These are phyloP conservation scores for Ptychadena robeensis DNA, from an alignment of 2,797 vertebrate genomes.

Conservation along the genomic window DNA sequence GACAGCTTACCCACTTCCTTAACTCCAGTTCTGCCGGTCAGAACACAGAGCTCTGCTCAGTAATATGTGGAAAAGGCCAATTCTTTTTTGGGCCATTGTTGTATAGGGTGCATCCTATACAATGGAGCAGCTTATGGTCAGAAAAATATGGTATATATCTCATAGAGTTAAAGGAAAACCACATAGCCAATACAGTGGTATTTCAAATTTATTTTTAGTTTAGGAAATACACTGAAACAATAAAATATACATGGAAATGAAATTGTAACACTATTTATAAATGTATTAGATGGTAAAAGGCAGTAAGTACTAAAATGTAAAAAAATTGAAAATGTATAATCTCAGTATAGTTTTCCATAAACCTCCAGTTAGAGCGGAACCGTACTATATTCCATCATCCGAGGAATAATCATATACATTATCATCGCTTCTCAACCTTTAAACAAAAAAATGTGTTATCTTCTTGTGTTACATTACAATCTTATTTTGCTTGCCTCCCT, in stretches of 20 bases:
- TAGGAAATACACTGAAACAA: slow-evolving; percentile 46
- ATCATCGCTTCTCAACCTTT: not conserved
- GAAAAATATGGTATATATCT: too few species aligned
- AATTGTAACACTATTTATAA: slow-evolving; percentile 11
- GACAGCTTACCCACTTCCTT: too few species aligned
- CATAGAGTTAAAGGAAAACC: not conserved
- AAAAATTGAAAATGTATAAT: not conserved
- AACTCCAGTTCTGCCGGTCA: too few species aligned
- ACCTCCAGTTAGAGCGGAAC: not conserved
- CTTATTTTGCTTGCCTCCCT: not conserved
- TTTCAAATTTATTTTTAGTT: slow-evolving; percentile 24
- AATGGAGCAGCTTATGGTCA: too few species aligned
- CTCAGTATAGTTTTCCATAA: not conserved
- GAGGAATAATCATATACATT: not conserved
- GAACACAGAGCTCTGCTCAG: too few species aligned
- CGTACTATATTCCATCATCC: not conserved
- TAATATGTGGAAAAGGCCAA: too few species aligned
- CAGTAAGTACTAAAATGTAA: slow-evolving; percentile 17
- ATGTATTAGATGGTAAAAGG: slow-evolving; percentile 16
- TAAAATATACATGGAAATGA: slow-evolving; percentile 34
- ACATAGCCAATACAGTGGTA: not conserved
- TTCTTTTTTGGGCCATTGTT: too few species aligned
- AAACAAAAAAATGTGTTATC: not conserved
- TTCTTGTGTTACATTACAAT: not conserved
- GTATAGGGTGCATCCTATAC: too few species aligned